A percentile compares a stretch with the other conserved stretches of the same genome.
Evolutionary conservation across 2,888 invertebrate species (phyloP).

Genomic region (Hesperia comma): DNA sequence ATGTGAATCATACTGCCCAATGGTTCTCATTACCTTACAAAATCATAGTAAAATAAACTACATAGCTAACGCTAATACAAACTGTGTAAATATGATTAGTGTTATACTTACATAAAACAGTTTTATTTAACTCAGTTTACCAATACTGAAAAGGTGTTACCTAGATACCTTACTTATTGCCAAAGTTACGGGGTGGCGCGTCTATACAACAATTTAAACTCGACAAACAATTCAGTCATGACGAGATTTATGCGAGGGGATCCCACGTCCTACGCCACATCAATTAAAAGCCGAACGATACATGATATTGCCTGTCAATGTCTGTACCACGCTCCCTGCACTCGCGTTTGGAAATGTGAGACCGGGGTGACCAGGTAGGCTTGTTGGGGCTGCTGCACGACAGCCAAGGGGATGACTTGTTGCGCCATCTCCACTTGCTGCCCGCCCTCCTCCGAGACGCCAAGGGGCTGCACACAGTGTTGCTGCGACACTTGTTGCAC

Average conservation of each 20-base stretch:
- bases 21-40: slow-evolving; percentile 39
- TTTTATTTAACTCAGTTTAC: slow-evolving; percentile 71
- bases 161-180: slow-evolving; percentile 76
- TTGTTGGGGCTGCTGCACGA: slow-evolving; percentile 86
- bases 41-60: slow-evolving; percentile 66
- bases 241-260: slow-evolving; percentile 59
- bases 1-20: slow-evolving; percentile 41
- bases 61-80: slow-evolving; percentile 72
- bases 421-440: slow-evolving; percentile 86
- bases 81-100: slow-evolving; percentile 76
- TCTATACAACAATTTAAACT: slow-evolving; percentile 48
- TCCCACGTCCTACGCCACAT: slow-evolving; percentile 45
- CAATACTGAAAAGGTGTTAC: slow-evolving; percentile 79
- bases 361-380: slow-evolving; percentile 87
- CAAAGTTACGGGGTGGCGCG: slow-evolving; percentile 67
- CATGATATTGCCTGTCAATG: slow-evolving; percentile 66
- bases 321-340: slow-evolving; percentile 84
- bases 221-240: slow-evolving; percentile 55
- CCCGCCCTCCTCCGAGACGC: slow-evolving; percentile 75
- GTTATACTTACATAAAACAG: slow-evolving; percentile 67
- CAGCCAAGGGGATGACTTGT: slow-evolving; percentile 86
- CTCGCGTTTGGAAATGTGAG: slow-evolving; percentile 86
- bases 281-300: slow-evolving; percentile 45
- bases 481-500: slow-evolving; percentile 76
- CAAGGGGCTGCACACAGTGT: slow-evolving; percentile 78